These are phyloP conservation scores for Drosophila murphyi DNA, from an alignment of 1,140 invertebrate genomes.

Conservation along the genomic window DNA sequence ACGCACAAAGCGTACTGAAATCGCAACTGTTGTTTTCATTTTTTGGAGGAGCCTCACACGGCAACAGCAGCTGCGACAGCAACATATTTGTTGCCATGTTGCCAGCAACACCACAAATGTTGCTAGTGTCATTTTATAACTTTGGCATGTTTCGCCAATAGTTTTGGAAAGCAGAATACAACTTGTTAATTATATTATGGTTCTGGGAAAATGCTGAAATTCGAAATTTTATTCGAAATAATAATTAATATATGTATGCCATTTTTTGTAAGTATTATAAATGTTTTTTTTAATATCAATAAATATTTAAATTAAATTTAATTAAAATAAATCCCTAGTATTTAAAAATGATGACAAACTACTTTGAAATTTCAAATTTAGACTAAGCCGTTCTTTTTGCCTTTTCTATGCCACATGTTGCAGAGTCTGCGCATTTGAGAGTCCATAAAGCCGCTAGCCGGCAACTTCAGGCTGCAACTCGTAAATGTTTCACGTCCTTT, in stretches of 20 bases:
- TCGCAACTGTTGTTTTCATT: constrained; percentile 52
- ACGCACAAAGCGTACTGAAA: constrained; percentile 84
- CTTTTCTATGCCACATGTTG: constrained; percentile 59
- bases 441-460: constrained; percentile 11
- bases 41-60: constrained; percentile 67
- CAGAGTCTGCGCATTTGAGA: constrained; percentile 55
- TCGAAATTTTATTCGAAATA: too few relatives aligned
- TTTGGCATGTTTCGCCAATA: not conserved
- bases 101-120: constrained; percentile 38
- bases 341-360: too few relatives aligned
- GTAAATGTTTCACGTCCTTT: constrained; percentile 54
- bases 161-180: not conserved
- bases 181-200: not conserved
- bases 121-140: constrained; percentile 2
- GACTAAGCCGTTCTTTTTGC: not conserved
- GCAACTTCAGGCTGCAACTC: constrained; percentile 24
- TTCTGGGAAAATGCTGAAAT: too few relatives aligned
- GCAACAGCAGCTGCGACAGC: constrained; percentile 17
- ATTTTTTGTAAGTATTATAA: too few relatives aligned
- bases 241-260: too few relatives aligned
- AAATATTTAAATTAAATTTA: not conserved
- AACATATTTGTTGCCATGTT: constrained; percentile 38
- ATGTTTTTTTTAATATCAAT: too few relatives aligned
- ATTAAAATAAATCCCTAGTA: too few relatives aligned
- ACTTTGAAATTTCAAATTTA: not conserved